Evolutionary conservation across 1,140 invertebrate species (phyloP), one percentile per base, ranked within the genome.

Genomic region (Trialeurodes vaporariorum): DNA sequence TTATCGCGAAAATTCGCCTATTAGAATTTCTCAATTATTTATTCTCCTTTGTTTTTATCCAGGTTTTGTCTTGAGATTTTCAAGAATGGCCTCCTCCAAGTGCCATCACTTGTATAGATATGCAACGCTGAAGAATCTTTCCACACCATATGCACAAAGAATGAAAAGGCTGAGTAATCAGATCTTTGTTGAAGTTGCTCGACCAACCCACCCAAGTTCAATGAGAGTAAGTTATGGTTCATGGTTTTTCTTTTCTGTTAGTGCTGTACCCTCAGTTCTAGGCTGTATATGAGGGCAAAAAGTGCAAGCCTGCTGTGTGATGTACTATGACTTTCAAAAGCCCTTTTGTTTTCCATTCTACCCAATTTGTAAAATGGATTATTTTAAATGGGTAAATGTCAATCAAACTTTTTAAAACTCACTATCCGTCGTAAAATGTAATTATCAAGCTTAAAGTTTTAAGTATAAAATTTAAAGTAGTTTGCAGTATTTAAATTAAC

Each of bases 101-200:
- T n/a, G n/a, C n/a, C 34, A 49, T 17, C 25, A 66, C 22, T 61
- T 69, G 59, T 69, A 65, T 40, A 69, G 69, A 77, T 93, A 94
- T 72, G 77, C 83, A 2, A 79, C 88, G 64, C 77, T 94, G 27
- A 81, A 85, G 21, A 87, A 87, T 71, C 78, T 84, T 22, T 78
- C 83, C 1, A 91, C 89, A 0, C 86, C 84, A 70, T 98, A 97
- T 77, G 89, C 90, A 0, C 83, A 82, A 9, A 83, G 90, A 22
- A 97, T 98, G 92, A 87, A 88, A 71, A 83, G 86, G 60, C 80
- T 98, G 24, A 92, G 92, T 63, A 90, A 92, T 72, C 81, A 86
- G 72, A 96, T 98, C 71, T 98, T 98, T 79, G 89, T 88, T 0
- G 93, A 98, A 82, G 88, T 94, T 17, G 82, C 84, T 0, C 83